phyloP scores from a whole-genome alignment of 2,797 vertebrate genomes.

The Pseudomugil tenellus region DNA sequence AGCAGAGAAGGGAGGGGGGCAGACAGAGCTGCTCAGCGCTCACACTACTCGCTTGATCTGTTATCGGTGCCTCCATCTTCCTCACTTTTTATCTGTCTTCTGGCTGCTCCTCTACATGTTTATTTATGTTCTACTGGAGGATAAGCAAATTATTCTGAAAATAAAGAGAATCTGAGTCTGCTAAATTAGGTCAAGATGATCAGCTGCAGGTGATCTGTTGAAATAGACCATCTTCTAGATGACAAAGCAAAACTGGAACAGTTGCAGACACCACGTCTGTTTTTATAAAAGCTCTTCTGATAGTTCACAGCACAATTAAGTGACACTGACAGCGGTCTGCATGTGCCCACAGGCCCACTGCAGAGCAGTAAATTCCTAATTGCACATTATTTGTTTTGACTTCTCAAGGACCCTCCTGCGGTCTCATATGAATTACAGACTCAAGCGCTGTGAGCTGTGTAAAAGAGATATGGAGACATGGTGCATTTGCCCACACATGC shows the following conservation, averaged over 20 bases:
- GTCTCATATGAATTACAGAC: slow-evolving; percentile 28
- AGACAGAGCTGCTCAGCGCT: slow-evolving; percentile 49
- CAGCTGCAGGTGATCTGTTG: slow-evolving; percentile 1
- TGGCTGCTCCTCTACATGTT: slow-evolving; percentile 3
- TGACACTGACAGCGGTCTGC: background rate
- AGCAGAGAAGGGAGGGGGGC: slow-evolving; percentile 38
- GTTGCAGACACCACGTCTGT: slow-evolving; percentile 25
- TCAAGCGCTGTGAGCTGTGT: slow-evolving; percentile 37
- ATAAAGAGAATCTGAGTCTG: slow-evolving; percentile 11
- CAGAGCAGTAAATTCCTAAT: slow-evolving; percentile 26
- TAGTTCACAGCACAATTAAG: slow-evolving; percentile 8
- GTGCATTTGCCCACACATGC: slow-evolving; percentile 19
- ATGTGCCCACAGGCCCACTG: slow-evolving; percentile 11
- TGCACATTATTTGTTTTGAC: slow-evolving; percentile 19
- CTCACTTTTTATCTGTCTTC: slow-evolving; percentile 13
- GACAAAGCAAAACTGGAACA: slow-evolving; percentile 32
- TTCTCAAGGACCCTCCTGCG: slow-evolving; percentile 29
- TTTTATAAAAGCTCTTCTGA: slow-evolving; percentile 19
- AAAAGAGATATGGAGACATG: slow-evolving; percentile 20
- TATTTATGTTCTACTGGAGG: slow-evolving; percentile 1
- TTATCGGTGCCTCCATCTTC: slow-evolving; percentile 69
- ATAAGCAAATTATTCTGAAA: slow-evolving; percentile 6
- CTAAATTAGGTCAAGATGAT: slow-evolving; percentile 3
- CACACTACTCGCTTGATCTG: slow-evolving; percentile 46
- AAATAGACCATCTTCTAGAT: slow-evolving; percentile 22